Conservation (phyloP, 2,888 invertebrate species). For the Caenorhabditis imperialis region DNA sequence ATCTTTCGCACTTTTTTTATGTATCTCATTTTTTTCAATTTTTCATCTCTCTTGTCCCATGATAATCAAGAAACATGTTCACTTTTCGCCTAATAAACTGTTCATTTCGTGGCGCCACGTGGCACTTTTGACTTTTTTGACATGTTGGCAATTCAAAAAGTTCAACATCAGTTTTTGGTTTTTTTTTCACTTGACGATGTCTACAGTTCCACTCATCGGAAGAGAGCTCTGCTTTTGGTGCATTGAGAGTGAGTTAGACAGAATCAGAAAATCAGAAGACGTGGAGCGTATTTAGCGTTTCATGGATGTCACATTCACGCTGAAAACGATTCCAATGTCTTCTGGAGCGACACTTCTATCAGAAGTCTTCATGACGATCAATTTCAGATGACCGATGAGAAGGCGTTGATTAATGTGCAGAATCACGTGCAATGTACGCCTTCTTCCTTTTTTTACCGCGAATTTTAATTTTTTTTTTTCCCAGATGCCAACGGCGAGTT, state of each 20-base stretch:
- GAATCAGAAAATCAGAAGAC: too few relatives aligned
- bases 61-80: too few relatives aligned
- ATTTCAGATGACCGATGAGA: slow-evolving; percentile 32
- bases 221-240: slow-evolving; percentile 49
- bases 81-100: too few relatives aligned
- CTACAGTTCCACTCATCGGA: slow-evolving; percentile 12
- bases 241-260: slow-evolving; percentile 29
- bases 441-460: too few relatives aligned
- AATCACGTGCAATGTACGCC: slow-evolving; percentile 8
- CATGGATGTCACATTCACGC: slow-evolving; percentile 16
- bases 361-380: slow-evolving; percentile 22
- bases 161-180: too few relatives aligned
- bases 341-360: slow-evolving; percentile 34
- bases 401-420: slow-evolving; percentile 32
- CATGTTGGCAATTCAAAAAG: too few relatives aligned
- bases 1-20: neutral
- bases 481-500: slow-evolving; percentile 27
- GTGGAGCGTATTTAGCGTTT: slow-evolving; percentile 20
- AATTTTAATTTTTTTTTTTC: neutral
- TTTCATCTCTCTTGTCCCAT: neutral
- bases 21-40: neutral
- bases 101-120: too few relatives aligned
- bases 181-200: slow-evolving; percentile 1
- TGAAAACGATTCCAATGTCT: slow-evolving; percentile 4
- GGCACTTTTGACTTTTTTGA: too few relatives aligned